Conservation (phyloP, 2,888 invertebrate species). For the Congeria kusceri region DNA sequence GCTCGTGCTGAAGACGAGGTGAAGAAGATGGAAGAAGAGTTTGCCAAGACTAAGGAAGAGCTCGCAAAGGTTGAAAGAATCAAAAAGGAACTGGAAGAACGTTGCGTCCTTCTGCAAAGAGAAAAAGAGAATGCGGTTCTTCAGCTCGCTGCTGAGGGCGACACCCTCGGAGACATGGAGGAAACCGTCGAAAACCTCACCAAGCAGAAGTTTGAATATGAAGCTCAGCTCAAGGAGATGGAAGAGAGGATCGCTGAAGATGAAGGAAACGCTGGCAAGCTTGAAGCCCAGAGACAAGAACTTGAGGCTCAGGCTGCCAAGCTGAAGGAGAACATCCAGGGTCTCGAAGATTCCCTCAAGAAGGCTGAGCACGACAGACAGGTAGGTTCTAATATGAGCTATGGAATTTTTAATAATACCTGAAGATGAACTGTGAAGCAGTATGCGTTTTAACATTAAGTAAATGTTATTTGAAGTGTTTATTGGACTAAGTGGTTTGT, state of each 20-base stretch:
- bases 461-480: too few relatives aligned
- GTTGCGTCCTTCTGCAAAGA: slow-evolving; percentile 95
- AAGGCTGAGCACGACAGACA: slow-evolving; percentile 94
- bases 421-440: too few relatives aligned
- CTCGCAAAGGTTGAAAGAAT: slow-evolving; percentile 97
- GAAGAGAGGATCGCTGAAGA: slow-evolving; percentile 98
- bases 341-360: slow-evolving; percentile 93
- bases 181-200: slow-evolving; percentile 97
- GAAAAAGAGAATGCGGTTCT: slow-evolving; percentile 97
- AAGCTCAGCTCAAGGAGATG: slow-evolving; percentile 97
- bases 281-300: slow-evolving; percentile 98
- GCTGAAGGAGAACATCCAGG: slow-evolving; percentile 99
- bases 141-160: slow-evolving; percentile 96
- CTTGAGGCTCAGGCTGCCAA: slow-evolving; percentile 98
- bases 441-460: too few relatives aligned
- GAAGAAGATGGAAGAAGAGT: slow-evolving; percentile 97
- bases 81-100: slow-evolving; percentile 97
- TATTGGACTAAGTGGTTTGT: too few relatives aligned
- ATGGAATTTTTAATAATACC: too few relatives aligned
- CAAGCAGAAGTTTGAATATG: slow-evolving; percentile 98
- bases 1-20: slow-evolving; percentile 99
- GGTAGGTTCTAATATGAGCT: slow-evolving; percentile 60
- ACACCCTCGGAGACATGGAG: slow-evolving; percentile 94
- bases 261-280: slow-evolving; percentile 97
- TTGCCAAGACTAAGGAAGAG: slow-evolving; percentile 96